Evolutionary conservation across 2,797 vertebrate genomes (phyloP).

Genomic region (Crax fasciolata): DNA sequence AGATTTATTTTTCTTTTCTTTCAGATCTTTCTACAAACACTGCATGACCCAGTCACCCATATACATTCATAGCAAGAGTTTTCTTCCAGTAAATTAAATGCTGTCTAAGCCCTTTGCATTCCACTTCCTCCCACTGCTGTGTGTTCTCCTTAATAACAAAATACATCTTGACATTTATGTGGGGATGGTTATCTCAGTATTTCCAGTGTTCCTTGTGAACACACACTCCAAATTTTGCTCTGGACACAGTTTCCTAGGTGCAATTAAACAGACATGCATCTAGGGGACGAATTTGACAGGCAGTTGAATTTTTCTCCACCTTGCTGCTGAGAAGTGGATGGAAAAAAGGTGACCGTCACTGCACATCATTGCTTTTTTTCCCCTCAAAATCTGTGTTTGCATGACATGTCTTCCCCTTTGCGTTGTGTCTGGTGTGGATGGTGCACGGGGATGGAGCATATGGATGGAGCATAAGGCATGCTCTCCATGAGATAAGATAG

Average conservation of each 20-base stretch:
- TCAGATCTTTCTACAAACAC: slow-evolving; percentile 21
- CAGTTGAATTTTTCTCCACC: background rate
- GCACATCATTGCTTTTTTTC: background rate
- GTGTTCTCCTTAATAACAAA: background rate
- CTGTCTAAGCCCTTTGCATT: background rate
- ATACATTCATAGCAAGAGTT: background rate
- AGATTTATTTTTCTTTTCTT: background rate
- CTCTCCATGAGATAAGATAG: background rate
- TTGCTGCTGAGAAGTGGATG: background rate
- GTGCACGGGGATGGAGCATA: background rate
- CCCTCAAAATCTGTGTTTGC: background rate
- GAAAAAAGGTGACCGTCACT: background rate
- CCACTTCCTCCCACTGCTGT: background rate
- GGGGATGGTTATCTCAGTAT: background rate
- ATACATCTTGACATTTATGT: background rate
- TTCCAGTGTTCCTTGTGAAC: background rate
- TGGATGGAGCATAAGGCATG: rapidly evolving
- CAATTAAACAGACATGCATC: background rate
- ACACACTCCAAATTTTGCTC: background rate
- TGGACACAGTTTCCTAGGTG: background rate
- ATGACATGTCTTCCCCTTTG: background rate
- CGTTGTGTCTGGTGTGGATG: background rate
- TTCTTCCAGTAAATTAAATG: slow-evolving; percentile 7
- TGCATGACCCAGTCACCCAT: background rate
- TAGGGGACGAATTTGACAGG: background rate